Percentiles rank a stretch among this genome's conserved stretches.
Conservation (phyloP, 2,113 vertebrate genomes). For the Ia io region DNA sequence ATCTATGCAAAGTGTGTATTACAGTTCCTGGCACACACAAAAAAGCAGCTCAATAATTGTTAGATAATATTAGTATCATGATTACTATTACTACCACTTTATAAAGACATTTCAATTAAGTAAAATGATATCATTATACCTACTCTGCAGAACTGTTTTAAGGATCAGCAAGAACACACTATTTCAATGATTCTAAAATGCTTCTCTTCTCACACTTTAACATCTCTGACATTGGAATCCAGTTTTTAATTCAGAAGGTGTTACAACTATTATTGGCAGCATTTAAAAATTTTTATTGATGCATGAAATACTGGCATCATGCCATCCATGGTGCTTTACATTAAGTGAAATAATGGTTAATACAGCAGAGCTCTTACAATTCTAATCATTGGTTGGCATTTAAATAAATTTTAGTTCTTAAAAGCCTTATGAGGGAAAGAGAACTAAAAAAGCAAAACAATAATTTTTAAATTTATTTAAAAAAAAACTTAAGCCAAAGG, state of each 20-base stretch:
- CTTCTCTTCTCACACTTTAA: neutral
- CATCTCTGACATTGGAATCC: neutral
- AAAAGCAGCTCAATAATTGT: neutral
- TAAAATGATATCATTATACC: neutral
- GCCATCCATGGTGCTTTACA: neutral
- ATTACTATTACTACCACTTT: neutral
- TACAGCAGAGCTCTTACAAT: neutral
- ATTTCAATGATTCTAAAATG: neutral
- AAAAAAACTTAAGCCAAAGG: neutral
- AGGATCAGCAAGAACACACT: neutral
- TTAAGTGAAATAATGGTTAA: neutral
- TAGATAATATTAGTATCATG: neutral
- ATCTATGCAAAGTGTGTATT: neutral
- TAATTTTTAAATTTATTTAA: neutral
- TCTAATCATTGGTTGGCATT: neutral
- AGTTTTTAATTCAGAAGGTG: neutral
- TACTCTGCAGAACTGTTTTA: neutral
- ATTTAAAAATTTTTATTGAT: neutral
- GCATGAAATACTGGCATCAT: neutral
- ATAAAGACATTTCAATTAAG: conserved; percentile 12
- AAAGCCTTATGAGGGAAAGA: neutral
- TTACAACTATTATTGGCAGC: neutral
- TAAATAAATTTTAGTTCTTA: neutral
- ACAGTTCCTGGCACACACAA: neutral
- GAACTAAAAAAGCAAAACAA: neutral